A percentile compares a stretch with the other conserved stretches of the same genome.
phyloP scores from a whole-genome alignment of 2,797 vertebrate genomes.

The Alfaro cultratus region DNA sequence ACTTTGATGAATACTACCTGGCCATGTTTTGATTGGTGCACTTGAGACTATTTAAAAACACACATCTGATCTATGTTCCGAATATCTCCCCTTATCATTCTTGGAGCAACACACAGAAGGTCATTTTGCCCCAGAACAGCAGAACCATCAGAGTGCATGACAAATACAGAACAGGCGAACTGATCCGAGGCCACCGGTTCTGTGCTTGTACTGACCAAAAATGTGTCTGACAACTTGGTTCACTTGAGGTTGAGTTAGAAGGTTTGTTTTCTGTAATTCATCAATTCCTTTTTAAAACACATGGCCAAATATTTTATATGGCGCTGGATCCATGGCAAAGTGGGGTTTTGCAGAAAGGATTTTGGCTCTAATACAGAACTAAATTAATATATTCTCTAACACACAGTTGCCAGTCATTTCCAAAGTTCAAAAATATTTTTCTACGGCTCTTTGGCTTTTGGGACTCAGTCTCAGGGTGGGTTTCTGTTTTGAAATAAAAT shows the following conservation, averaged over 20 bases:
- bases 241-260: slow-evolving; percentile 25
- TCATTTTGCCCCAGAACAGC: slow-evolving; percentile 24
- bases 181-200: slow-evolving; percentile 10
- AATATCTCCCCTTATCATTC: slow-evolving; percentile 27
- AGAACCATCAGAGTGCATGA: slow-evolving; percentile 32
- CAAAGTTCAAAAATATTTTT: slow-evolving; percentile 35
- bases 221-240: slow-evolving; percentile 25
- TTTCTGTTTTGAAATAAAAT: slow-evolving; percentile 31
- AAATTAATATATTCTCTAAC: slow-evolving; percentile 16
- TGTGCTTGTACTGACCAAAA: slow-evolving; percentile 15
- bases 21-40: slow-evolving; percentile 53
- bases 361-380: slow-evolving; percentile 4
- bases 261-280: slow-evolving; percentile 29
- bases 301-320: slow-evolving; percentile 27
- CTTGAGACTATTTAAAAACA: slow-evolving; percentile 58
- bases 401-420: slow-evolving; percentile 11
- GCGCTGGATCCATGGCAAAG: slow-evolving; percentile 11
- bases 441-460: slow-evolving; percentile 21
- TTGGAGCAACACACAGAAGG: slow-evolving; percentile 16
- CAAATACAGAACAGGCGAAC: slow-evolving; percentile 21
- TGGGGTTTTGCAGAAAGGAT: background rate
- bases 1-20: slow-evolving; percentile 47
- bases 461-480: slow-evolving; percentile 26
- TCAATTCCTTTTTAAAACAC: slow-evolving; percentile 36
- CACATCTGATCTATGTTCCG: slow-evolving; percentile 25